Evolutionary conservation across 2,113 vertebrate species (phyloP), one percentile per base, ranked within the genome.

Genomic region (Parotia lawesii): DNA sequence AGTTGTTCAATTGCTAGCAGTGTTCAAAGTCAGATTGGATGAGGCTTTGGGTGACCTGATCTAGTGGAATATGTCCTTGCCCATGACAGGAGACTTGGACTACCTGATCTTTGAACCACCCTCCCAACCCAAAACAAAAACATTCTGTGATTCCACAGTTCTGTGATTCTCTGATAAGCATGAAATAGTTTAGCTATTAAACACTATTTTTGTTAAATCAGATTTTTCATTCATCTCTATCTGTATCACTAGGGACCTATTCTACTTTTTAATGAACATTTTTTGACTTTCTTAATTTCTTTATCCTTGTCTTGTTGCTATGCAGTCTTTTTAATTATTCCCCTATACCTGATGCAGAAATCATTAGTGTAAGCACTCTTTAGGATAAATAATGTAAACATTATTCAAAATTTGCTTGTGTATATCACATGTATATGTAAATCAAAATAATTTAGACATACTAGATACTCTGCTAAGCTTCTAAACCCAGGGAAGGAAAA

Each of bases 311-410:
- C 33, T 87, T 57, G 5, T 48, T 86, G 11, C 44, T 91, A 50
- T 77, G 24, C 27, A 67, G 11, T 69, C 35, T 78, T 78, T 85
- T 85, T 11, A 75, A 72, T 87, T 87, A 82, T 95, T 85, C 38
- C 33, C 28, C 4, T 58, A 33, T 66, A 62, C 19, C 31, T 91
- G 44, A 67, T n/a, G 48, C 33, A 67, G 53, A 87, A 87, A 60
- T 42, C 19, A 72, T 85, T 75, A 78, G 14, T 58, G 27, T 64
- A 90, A 85, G 12, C 53, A 64, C 40, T 51, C 48, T 69, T 47
- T 87, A 78, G 72, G 35, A 82, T 51, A 87, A 78, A 94, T 81
- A 85, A 93, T 37, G 44, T 77, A 93, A 87, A 85, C 8, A 48
- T 72, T 64, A 67, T 87, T 90, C 45, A 93, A 85, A 87, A 87